phyloP scores from a whole-genome alignment of 2,888 invertebrate species.

The Drosophila siamana region DNA sequence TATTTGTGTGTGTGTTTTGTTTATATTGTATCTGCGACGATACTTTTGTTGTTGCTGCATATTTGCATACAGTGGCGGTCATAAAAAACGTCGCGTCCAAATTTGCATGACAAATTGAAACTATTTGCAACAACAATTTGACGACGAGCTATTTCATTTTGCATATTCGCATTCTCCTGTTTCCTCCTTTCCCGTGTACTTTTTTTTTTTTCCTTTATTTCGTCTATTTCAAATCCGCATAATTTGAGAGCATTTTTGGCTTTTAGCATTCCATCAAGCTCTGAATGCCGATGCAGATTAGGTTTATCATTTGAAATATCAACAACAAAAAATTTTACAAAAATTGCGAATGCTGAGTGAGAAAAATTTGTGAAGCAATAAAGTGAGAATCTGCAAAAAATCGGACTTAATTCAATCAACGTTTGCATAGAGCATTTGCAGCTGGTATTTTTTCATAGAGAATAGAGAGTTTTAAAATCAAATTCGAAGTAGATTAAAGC shows the following conservation, averaged over 20 bases:
- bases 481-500: too few species aligned
- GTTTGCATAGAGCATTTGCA: too few species aligned
- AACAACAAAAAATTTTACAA: neutral
- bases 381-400: neutral
- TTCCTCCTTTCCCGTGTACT: neutral
- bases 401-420: neutral
- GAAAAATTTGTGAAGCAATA: too few species aligned
- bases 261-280: neutral
- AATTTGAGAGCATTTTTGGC: neutral
- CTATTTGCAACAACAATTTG: constrained; percentile 19
- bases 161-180: neutral
- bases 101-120: constrained; percentile 46
- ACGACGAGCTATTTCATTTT: neutral
- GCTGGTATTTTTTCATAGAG: too few species aligned
- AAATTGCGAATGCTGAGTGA: neutral
- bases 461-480: too few species aligned
- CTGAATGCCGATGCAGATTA: neutral
- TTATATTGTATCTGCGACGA: constrained; percentile 27
- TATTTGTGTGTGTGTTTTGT: constrained; percentile 19
- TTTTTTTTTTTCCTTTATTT: neutral
- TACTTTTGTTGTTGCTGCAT: constrained; percentile 11
- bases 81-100: constrained; percentile 36
- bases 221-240: constrained; percentile 3
- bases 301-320: neutral
- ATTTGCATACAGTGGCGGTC: constrained; percentile 56